These are phyloP conservation scores for Climacteris rufus DNA, from an alignment of 2,113 vertebrate species.

Conservation along the genomic window DNA sequence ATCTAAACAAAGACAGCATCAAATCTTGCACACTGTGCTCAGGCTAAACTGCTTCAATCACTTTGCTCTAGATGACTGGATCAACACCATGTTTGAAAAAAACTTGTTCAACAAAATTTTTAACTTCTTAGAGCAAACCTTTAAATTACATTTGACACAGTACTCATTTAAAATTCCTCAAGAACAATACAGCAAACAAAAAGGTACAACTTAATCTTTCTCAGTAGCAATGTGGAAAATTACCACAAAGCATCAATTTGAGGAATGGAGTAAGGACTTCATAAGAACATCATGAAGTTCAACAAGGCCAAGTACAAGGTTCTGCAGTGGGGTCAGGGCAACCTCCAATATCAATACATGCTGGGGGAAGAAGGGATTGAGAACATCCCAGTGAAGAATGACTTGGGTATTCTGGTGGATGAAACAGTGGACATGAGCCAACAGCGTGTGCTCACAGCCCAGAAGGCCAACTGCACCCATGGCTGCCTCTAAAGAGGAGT, in stretches of 20 bases:
- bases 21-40: neutral
- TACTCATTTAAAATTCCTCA: neutral
- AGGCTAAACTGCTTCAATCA: neutral
- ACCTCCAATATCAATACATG: rapidly evolving
- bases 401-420: neutral
- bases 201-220: neutral
- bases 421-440: neutral
- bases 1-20: neutral
- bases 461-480: neutral
- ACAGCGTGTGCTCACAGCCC: neutral
- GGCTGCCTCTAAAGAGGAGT: neutral
- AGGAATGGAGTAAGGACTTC: neutral
- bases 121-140: neutral
- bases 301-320: neutral
- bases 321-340: neutral
- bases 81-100: neutral
- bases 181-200: neutral
- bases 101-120: neutral
- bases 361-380: neutral
- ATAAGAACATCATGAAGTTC: rapidly evolving
- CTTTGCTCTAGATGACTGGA: neutral
- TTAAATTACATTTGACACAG: neutral
- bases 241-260: neutral
- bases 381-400: neutral
- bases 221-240: neutral